These are phyloP conservation scores for Paracanthobrama guichenoti DNA, from an alignment of 2,113 vertebrate genomes.

Conservation along the genomic window DNA sequence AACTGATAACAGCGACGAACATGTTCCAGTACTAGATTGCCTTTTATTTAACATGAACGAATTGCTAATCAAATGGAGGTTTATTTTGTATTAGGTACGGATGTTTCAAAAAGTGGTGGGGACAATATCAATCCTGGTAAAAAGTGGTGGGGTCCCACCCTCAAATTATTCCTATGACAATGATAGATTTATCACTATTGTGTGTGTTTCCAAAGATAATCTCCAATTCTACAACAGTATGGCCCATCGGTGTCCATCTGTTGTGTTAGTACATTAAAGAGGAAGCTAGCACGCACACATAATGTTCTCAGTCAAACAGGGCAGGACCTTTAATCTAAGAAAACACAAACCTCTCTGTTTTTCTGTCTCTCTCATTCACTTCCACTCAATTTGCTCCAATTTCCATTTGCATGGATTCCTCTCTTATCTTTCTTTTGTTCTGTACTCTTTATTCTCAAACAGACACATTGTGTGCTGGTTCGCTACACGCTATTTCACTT, in stretches of 20 bases:
- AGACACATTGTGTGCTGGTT: constrained; percentile 3
- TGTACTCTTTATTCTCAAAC: background rate
- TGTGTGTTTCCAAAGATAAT: background rate
- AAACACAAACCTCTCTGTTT: background rate
- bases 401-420: constrained; percentile 4
- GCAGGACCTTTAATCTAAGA: background rate
- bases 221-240: background rate
- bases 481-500: constrained; percentile 10
- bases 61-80: no score
- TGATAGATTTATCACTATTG: background rate
- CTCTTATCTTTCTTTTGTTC: constrained; percentile 11
- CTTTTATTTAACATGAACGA: no score
- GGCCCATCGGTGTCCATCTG: background rate
- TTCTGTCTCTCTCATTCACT: background rate
- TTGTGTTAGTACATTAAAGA: background rate
- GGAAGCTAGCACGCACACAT: background rate
- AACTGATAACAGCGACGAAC: no score
- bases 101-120: no score
- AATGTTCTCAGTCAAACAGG: background rate
- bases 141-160: no score
- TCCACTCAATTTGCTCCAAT: background rate
- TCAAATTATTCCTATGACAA: background rate
- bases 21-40: no score
- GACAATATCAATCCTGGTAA: no score
- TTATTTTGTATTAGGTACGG: no score